Evolutionary conservation across 2,888 invertebrate species (phyloP).

Genomic region (Leucophora obtusa): DNA sequence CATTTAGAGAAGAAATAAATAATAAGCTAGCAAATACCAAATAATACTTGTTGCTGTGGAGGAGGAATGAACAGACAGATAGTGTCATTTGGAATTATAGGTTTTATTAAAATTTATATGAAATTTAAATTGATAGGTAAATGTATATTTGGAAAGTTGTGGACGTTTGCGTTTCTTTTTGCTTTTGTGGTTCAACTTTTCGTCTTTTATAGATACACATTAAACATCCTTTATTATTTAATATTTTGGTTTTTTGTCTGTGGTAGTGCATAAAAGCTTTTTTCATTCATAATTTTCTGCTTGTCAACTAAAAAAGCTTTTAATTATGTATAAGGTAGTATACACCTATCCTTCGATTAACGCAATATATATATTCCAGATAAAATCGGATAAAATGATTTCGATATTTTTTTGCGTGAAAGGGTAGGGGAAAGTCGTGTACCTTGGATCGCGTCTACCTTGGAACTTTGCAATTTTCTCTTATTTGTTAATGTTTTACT

Average conservation of each 20-base stretch:
- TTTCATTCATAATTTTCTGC: slow-evolving; percentile 30
- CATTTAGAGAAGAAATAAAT: background rate
- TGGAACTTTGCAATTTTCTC: too few relatives aligned
- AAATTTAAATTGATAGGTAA: background rate
- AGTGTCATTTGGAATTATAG: background rate
- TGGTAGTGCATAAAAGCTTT: background rate
- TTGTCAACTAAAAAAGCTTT: background rate
- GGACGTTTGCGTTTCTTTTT: background rate
- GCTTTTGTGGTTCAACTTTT: background rate
- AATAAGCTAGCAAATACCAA: background rate
- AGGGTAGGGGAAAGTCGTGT: too few relatives aligned
- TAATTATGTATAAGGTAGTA: too few relatives aligned
- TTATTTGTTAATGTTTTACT: too few relatives aligned
- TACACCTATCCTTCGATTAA: too few relatives aligned
- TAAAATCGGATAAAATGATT: too few relatives aligned
- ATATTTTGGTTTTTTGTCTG: background rate
- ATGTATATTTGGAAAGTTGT: background rate
- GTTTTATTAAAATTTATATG: background rate
- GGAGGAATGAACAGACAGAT: background rate
- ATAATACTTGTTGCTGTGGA: background rate
- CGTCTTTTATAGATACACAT: background rate
- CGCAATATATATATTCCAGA: too few relatives aligned
- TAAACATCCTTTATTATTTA: background rate
- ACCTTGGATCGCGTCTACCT: too few relatives aligned
- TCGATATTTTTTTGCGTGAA: too few relatives aligned